A percentile compares a stretch with the other conserved stretches of the same genome.
Evolutionary conservation across 2,797 vertebrate genomes (phyloP).

Genomic region (Muscicapa striata): DNA sequence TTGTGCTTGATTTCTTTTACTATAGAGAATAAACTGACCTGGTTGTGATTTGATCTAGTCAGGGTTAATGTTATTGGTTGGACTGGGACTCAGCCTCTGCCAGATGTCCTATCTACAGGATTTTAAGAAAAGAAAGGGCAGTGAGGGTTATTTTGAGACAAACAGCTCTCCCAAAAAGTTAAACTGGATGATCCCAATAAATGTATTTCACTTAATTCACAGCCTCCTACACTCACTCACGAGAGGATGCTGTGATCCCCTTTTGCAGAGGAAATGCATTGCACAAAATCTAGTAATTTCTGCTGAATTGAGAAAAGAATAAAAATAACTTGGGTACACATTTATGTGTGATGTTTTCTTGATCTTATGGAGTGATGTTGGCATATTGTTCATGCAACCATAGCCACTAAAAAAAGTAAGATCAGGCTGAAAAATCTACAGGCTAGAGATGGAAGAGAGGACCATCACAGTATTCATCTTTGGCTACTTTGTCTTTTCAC

Average conservation of each 20-base stretch:
- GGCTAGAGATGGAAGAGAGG: not conserved
- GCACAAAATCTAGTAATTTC: constrained; percentile 12
- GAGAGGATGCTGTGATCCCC: not conserved
- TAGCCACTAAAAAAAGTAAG: not conserved
- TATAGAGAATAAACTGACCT: not conserved
- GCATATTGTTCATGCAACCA: not conserved
- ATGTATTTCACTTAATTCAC: constrained; percentile 1
- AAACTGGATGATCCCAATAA: not conserved
- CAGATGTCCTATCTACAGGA: not conserved
- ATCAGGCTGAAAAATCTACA: not conserved
- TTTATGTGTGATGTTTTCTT: not conserved
- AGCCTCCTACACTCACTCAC: not conserved
- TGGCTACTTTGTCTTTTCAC: not conserved
- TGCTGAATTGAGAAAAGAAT: constrained; percentile 1
- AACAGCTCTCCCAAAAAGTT: not conserved
- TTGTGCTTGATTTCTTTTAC: not conserved
- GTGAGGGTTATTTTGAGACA: not conserved
- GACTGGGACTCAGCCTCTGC: not conserved
- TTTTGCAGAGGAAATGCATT: not conserved
- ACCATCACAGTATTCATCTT: not conserved
- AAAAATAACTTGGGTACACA: not conserved
- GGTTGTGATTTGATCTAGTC: not conserved
- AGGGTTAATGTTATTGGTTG: not conserved
- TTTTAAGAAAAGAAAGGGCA: not conserved
- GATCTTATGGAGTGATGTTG: not conserved